Percentiles rank a stretch among this genome's conserved stretches.
phyloP scores from a whole-genome alignment of 2,888 invertebrate genomes.

The Dysmachus trigonus region DNA sequence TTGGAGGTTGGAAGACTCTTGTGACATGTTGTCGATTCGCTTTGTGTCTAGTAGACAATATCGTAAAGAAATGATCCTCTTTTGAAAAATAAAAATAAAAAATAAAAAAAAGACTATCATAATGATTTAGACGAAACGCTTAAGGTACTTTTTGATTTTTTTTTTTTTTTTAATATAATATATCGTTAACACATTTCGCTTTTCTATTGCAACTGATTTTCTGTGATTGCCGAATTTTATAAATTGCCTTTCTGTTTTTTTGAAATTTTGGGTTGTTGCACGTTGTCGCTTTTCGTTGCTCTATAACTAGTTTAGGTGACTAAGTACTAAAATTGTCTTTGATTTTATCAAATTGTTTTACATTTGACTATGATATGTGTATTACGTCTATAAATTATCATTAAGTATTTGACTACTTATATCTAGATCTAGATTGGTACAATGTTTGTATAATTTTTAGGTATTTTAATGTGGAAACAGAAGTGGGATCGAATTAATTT shows the following conservation, averaged over 20 bases:
- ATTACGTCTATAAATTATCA: neutral
- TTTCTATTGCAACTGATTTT: neutral
- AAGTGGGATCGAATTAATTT: neutral
- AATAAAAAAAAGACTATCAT: neutral
- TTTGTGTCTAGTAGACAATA: neutral
- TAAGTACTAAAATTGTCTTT: slow-evolving; percentile 7
- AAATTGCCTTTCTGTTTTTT: neutral
- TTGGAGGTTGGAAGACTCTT: slow-evolving; percentile 39
- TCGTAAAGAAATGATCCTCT: neutral
- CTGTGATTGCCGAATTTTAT: neutral
- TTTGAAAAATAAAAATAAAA: neutral
- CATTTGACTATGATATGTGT: neutral
- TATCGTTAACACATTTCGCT: neutral
- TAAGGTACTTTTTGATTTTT: slow-evolving; percentile 22
- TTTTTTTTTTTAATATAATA: neutral
- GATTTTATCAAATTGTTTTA: slow-evolving; percentile 10
- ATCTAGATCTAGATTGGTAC: neutral
- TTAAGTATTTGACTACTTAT: slow-evolving; percentile 13
- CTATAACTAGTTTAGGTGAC: neutral
- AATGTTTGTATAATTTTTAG: neutral
- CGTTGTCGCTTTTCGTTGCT: neutral
- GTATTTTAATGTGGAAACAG: neutral
- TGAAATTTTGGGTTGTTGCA: neutral
- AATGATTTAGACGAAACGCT: neutral
- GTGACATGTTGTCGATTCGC: slow-evolving; percentile 28